Evolutionary conservation across 2,797 vertebrate genomes (phyloP).

Genomic region (Takifugu rubripes): DNA sequence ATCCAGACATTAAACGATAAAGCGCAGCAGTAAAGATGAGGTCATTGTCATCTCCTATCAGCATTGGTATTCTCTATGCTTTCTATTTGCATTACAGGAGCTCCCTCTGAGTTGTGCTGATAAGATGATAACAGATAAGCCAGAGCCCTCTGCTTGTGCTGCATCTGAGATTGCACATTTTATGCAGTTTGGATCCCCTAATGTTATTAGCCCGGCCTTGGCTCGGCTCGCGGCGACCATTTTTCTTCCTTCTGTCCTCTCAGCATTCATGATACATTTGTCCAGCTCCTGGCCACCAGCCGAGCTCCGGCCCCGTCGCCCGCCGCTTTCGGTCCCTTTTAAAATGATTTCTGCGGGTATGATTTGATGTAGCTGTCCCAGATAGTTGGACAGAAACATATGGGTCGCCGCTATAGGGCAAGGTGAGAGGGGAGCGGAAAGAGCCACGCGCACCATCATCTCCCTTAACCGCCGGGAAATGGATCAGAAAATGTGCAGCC

Average conservation of each 20-base stretch:
- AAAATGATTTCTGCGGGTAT: conserved; percentile 67
- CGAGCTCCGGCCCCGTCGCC: conserved; percentile 30
- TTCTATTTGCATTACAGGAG: conserved; percentile 43
- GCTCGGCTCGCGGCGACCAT: conserved; percentile 58
- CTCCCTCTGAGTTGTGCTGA: conserved; percentile 57
- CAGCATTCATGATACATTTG: conserved; percentile 67
- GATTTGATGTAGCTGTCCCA: conserved; percentile 70
- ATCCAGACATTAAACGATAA: conserved; percentile 30
- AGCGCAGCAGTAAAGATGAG: conserved; percentile 30
- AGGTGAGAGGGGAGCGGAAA: conserved; percentile 55
- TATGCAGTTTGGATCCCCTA: conserved; percentile 67
- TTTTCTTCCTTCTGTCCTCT: conserved; percentile 69
- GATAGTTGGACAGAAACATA: conserved; percentile 68
- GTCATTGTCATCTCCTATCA: conserved; percentile 49
- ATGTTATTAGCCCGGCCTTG: conserved; percentile 66
- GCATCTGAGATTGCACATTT: conserved; percentile 70
- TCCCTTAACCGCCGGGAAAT: conserved; percentile 58
- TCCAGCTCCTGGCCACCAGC: conserved; percentile 59
- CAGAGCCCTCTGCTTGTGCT: conserved; percentile 56
- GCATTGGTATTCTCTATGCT: conserved; percentile 37
- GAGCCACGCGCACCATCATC: conserved; percentile 41
- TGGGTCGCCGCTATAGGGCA: conserved; percentile 51
- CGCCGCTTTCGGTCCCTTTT: conserved; percentile 32
- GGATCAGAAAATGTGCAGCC: conserved; percentile 68
- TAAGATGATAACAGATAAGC: conserved; percentile 63